phyloP scores from a whole-genome alignment of 2,797 vertebrate genomes.

The Chaunax sp. region DNA sequence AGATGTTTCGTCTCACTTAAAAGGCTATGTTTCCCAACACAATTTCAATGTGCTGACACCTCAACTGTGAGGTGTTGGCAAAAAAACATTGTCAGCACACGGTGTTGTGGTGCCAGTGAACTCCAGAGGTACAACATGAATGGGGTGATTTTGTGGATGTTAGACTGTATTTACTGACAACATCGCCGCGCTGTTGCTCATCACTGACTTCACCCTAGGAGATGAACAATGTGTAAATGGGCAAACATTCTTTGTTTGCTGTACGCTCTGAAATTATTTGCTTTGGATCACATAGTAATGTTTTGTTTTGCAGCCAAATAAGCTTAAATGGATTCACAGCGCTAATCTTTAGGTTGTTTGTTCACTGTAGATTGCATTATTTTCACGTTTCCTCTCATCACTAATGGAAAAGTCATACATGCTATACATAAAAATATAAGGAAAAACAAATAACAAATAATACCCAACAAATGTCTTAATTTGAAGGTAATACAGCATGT shows the following conservation, averaged over 20 bases:
- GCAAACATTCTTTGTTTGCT: conserved; percentile 72
- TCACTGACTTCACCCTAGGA: conserved; percentile 69
- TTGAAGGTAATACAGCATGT: conserved; percentile 29
- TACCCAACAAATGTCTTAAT: conserved; percentile 16
- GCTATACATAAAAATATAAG: conserved; percentile 8
- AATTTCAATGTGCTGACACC: conserved; percentile 80
- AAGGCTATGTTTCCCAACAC: conserved; percentile 80
- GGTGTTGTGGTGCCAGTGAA: conserved; percentile 72
- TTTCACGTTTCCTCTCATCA: conserved; percentile 13
- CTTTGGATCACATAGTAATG: conserved; percentile 61
- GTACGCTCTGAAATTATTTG: conserved; percentile 67
- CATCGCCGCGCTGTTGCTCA: conserved; percentile 67
- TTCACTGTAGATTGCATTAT: conserved; percentile 20
- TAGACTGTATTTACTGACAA: conserved; percentile 73
- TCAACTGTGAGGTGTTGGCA: conserved; percentile 81
- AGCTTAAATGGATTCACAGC: conserved; percentile 62
- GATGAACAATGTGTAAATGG: conserved; percentile 74
- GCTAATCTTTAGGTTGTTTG: conserved; percentile 49
- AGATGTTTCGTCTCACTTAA: conserved; percentile 82
- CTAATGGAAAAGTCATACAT: conserved; percentile 22
- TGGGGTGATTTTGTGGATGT: conserved; percentile 69
- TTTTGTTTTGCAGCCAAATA: conserved; percentile 68
- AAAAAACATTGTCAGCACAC: conserved; percentile 66
- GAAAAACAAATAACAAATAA: conserved; percentile 10
- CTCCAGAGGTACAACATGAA: conserved; percentile 78